These are phyloP conservation scores for Fundulus diaphanus DNA, from an alignment of 2,797 vertebrate species.

Conservation along the genomic window DNA sequence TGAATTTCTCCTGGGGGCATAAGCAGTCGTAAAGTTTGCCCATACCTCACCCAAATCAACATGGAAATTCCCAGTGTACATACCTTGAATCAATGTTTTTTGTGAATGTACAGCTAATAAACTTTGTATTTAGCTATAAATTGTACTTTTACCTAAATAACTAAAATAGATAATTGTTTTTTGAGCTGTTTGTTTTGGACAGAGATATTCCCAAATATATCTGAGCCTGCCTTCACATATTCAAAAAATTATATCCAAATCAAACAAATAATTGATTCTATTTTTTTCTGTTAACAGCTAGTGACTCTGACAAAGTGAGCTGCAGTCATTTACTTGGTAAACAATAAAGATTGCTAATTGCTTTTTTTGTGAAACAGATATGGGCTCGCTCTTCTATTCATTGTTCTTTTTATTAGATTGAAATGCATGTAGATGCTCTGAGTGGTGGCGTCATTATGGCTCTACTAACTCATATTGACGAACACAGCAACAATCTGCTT, in stretches of 20 bases:
- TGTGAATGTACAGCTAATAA: neutral
- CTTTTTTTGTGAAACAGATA: slow-evolving; percentile 20
- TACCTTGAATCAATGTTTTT: neutral
- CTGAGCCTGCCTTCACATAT: neutral
- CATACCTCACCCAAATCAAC: neutral
- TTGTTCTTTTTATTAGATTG: slow-evolving; percentile 44
- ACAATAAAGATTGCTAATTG: slow-evolving; percentile 18
- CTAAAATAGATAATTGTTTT: neutral
- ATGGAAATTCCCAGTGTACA: neutral
- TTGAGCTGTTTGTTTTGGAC: neutral
- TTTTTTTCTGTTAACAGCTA: neutral
- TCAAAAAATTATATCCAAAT: neutral
- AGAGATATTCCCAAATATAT: neutral
- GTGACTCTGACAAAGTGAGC: slow-evolving; percentile 6
- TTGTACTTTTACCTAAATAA: neutral
- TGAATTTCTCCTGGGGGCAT: neutral
- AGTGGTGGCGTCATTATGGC: slow-evolving; percentile 35
- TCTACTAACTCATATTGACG: slow-evolving; percentile 67
- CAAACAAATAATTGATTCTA: neutral
- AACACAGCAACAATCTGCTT: slow-evolving; percentile 51
- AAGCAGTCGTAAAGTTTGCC: neutral
- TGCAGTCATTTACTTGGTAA: slow-evolving; percentile 2
- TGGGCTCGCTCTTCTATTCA: slow-evolving; percentile 18
- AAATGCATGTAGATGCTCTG: slow-evolving; percentile 30
- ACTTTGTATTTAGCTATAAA: neutral